These are phyloP conservation scores for Microctonus brassicae DNA, from an alignment of 2,888 invertebrate genomes.

Conservation along the genomic window DNA sequence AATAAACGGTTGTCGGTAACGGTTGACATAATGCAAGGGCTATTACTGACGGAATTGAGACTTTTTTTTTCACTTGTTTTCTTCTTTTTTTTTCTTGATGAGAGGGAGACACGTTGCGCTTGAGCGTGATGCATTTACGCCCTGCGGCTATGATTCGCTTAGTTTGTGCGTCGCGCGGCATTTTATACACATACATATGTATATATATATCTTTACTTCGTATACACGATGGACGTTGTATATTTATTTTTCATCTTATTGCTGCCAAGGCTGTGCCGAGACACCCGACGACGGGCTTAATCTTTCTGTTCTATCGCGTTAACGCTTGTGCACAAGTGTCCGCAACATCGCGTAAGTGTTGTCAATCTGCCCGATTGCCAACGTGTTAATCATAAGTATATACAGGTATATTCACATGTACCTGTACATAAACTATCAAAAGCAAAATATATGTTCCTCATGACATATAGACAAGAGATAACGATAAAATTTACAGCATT, in stretches of 20 bases:
- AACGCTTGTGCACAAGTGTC: slow-evolving; percentile 13
- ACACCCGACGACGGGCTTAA: slow-evolving; percentile 27
- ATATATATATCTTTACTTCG: background rate
- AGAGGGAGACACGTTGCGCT: slow-evolving; percentile 21
- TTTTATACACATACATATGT: background rate
- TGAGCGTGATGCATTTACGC: slow-evolving; percentile 34
- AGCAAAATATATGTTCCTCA: background rate
- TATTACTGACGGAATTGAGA: slow-evolving; percentile 61
- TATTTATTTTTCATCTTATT: background rate
- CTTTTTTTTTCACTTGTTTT: slow-evolving; percentile 47
- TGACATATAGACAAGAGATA: slow-evolving; percentile 3
- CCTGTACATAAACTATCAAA: too few relatives aligned
- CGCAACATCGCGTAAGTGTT: slow-evolving; percentile 3
- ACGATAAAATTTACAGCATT: background rate
- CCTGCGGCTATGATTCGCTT: background rate
- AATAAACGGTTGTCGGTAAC: slow-evolving; percentile 67
- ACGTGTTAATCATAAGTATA: slow-evolving; percentile 25
- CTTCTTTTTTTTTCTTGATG: slow-evolving; percentile 29
- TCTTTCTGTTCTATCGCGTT: slow-evolving; percentile 19
- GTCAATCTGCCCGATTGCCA: slow-evolving; percentile 22
- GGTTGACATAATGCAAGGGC: slow-evolving; percentile 67
- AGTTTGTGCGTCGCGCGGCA: background rate
- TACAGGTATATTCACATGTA: too few relatives aligned
- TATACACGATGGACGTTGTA: background rate
- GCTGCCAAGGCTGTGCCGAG: background rate